Conservation (phyloP, 2,797 vertebrate species). For the Enteromius viviparus region DNA sequence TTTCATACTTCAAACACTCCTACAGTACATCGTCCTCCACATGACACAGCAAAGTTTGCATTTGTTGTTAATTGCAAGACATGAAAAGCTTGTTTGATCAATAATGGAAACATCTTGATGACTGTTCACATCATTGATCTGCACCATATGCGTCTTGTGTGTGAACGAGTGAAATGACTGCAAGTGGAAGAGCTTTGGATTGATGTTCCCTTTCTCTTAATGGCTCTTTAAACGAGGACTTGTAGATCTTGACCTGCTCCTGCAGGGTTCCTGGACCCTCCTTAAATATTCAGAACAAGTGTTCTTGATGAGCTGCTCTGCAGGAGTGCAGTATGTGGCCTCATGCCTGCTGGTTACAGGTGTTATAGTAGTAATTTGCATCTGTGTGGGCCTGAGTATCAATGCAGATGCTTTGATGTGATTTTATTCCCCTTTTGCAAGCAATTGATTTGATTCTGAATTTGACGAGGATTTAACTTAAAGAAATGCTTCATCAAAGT, state of each 20-base stretch:
- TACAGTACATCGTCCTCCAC: background rate
- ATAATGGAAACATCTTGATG: conserved; percentile 42
- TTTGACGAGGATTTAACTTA: background rate
- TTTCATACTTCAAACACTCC: background rate
- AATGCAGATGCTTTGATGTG: background rate
- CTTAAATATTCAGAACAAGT: conserved; percentile 41
- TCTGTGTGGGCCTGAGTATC: background rate
- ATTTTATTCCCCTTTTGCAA: background rate
- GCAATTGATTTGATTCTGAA: background rate
- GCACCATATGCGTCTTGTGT: conserved; percentile 10
- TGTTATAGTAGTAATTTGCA: background rate
- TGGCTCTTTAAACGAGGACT: conserved; percentile 14
- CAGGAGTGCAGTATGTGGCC: background rate
- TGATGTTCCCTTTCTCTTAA: background rate
- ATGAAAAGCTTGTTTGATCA: conserved; percentile 50
- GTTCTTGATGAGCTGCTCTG: background rate
- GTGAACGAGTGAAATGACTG: background rate
- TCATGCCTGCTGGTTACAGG: background rate
- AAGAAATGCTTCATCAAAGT: background rate
- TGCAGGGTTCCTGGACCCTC: conserved; percentile 1
- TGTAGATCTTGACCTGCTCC: conserved; percentile 38
- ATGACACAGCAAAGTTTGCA: background rate
- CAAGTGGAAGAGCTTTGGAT: background rate
- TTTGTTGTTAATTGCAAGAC: conserved; percentile 27
- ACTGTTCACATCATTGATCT: conserved; percentile 6